phyloP scores from a whole-genome alignment of 2,888 invertebrate genomes.

The Psylliodes chrysocephalus region DNA sequence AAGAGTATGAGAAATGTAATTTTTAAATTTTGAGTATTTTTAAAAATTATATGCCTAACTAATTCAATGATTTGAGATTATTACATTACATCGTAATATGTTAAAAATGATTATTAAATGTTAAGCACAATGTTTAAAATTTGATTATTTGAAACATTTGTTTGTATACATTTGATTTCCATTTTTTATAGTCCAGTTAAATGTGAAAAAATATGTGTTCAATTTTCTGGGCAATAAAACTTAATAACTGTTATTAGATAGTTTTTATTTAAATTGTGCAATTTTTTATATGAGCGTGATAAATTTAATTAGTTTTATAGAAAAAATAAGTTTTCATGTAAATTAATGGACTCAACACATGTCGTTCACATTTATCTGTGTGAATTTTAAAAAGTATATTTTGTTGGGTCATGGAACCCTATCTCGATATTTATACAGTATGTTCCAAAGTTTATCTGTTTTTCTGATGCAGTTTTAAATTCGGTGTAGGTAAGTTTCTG shows the following conservation, averaged over 20 bases:
- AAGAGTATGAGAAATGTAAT: not conserved
- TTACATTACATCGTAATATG: too few species aligned
- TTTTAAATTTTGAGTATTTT: not conserved
- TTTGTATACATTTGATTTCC: not conserved
- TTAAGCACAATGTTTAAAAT: not conserved
- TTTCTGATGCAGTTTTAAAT: not conserved
- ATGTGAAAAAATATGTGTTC: not conserved
- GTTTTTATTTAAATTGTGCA: slow-evolving; percentile 19
- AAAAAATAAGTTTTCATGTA: slow-evolving; percentile 19
- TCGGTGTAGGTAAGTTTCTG: too few species aligned
- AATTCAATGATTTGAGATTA: not conserved
- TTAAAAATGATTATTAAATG: not conserved
- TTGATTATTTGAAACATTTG: not conserved
- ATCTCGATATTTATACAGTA: not conserved
- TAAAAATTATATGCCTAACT: not conserved
- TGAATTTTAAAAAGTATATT: not conserved
- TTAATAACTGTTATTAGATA: not conserved
- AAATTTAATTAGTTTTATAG: slow-evolving; percentile 1
- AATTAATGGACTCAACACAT: not conserved
- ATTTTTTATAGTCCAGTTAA: not conserved
- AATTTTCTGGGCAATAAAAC: not conserved
- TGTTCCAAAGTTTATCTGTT: not conserved
- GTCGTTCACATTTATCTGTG: slow-evolving; percentile 1
- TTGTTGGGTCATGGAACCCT: not conserved
- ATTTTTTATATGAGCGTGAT: slow-evolving; percentile 7